Evolutionary conservation across 1,140 invertebrate species (phyloP).

Genomic region (Scylla paramamosain): DNA sequence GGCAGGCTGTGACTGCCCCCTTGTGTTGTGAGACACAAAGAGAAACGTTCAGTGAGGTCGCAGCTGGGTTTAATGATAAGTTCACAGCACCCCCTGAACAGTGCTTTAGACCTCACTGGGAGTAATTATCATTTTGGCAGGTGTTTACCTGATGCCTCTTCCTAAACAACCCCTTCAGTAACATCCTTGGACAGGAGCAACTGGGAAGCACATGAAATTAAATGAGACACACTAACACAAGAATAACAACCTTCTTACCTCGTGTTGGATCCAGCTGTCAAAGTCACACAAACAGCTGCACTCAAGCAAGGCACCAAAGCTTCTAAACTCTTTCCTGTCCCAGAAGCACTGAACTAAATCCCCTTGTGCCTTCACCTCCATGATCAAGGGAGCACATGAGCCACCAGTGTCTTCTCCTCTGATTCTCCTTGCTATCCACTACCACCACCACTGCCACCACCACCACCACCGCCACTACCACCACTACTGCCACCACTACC

Average conservation of each 20-base stretch:
- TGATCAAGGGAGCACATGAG: too few species aligned
- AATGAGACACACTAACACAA: background rate
- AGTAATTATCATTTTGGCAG: too few species aligned
- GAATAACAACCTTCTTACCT: background rate
- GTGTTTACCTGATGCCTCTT: background rate
- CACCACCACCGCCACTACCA: too few species aligned
- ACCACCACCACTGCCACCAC: background rate
- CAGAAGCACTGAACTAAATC: background rate
- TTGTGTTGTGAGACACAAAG: too few species aligned
- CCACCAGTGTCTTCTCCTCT: too few species aligned
- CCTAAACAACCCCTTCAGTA: background rate
- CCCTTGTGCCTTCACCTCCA: background rate
- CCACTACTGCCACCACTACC: background rate
- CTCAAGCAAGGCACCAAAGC: conserved; percentile 26
- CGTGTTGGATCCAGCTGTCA: background rate
- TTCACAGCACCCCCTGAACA: too few species aligned
- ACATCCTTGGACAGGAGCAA: background rate
- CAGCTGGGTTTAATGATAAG: too few species aligned
- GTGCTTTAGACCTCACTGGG: too few species aligned
- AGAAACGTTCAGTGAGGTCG: too few species aligned
- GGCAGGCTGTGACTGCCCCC: too few species aligned
- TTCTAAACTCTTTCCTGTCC: background rate
- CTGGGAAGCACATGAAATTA: background rate
- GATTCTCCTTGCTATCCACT: background rate
- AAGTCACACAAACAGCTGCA: background rate